Percentiles rank a stretch among this genome's conserved stretches.
Conservation (phyloP, 2,888 invertebrate species). For the Aporophyla nigra region DNA sequence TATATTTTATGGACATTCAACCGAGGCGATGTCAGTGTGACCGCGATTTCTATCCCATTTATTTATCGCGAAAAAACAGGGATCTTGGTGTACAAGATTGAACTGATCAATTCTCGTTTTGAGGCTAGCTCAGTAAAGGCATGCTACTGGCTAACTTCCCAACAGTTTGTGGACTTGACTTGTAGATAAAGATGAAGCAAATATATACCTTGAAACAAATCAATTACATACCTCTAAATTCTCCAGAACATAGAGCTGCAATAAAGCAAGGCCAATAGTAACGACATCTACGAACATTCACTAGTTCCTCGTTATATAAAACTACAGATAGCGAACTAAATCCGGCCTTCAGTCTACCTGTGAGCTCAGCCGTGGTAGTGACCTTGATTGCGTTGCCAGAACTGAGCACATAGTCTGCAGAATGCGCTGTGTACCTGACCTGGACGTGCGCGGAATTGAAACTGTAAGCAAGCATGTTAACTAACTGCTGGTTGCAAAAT, state of each 20-base stretch:
- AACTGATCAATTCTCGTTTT: neutral
- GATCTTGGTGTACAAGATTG: neutral
- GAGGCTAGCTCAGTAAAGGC: no score
- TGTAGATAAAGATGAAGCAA: neutral
- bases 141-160: neutral
- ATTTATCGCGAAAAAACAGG: neutral
- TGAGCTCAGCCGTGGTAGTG: conserved; percentile 12
- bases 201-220: neutral
- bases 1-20: conserved; percentile 6
- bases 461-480: neutral
- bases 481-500: neutral
- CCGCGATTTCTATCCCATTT: no score
- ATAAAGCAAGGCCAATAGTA: neutral
- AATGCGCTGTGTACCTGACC: neutral
- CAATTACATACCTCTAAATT: no score
- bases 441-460: conserved; percentile 20
- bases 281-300: neutral
- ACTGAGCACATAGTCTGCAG: conserved; percentile 22
- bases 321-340: conserved; percentile 5
- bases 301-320: conserved; percentile 4
- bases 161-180: no score
- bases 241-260: neutral
- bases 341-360: conserved; percentile 16
- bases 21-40: no score
- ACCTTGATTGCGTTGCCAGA: conserved; percentile 38